Conservation (phyloP, 2,113 vertebrate species). For the Equus przewalskii region DNA sequence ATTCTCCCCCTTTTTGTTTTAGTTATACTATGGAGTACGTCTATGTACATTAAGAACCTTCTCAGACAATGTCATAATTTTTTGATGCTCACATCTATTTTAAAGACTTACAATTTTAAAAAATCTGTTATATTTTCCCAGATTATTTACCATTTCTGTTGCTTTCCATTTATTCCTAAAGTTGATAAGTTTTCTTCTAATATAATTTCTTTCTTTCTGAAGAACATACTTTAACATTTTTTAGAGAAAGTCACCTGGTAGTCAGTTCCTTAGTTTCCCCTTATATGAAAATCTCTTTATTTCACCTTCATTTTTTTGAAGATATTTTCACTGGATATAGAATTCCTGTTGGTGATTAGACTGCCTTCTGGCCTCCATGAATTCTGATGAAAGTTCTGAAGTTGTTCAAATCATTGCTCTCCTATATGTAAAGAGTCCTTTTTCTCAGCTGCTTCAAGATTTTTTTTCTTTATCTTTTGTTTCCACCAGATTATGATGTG, state of each 20-base stretch:
- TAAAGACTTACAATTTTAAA: not conserved
- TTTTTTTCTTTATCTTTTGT: not conserved
- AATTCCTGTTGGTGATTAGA: not conserved
- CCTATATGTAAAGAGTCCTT: not conserved
- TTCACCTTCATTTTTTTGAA: not conserved
- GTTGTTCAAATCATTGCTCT: not conserved
- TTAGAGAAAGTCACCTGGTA: not conserved
- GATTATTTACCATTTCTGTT: not conserved
- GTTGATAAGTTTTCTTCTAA: not conserved
- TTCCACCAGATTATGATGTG: not conserved
- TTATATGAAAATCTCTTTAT: slow-evolving; percentile 15
- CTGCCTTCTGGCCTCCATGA: not conserved
- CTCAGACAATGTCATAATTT: not conserved
- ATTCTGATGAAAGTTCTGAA: slow-evolving; percentile 24
- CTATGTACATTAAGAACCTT: not conserved
- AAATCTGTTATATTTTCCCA: not conserved
- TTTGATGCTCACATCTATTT: not conserved
- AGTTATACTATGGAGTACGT: not conserved
- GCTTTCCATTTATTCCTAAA: not conserved
- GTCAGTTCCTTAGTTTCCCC: not conserved
- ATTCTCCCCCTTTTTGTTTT: not conserved
- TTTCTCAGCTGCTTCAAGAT: not conserved
- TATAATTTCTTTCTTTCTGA: slow-evolving; percentile 12
- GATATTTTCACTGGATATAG: not conserved
- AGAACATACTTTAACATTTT: not conserved